Conservation (phyloP, 2,797 vertebrate species). For the Echeneis naucrates region DNA sequence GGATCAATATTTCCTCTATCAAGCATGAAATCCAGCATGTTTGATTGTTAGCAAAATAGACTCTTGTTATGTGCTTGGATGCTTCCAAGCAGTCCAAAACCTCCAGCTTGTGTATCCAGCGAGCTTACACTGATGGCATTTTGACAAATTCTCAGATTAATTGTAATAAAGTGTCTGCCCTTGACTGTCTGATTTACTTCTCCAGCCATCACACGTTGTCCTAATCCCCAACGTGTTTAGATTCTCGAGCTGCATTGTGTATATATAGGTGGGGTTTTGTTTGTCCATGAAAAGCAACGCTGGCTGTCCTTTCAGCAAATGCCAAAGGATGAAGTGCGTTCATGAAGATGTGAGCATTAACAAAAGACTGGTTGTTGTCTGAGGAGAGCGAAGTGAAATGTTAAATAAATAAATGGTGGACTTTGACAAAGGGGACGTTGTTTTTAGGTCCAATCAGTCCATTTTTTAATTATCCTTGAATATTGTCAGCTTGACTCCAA, state of each 20-base stretch:
- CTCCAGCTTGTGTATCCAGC: not conserved
- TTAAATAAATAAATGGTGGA: too few relatives aligned
- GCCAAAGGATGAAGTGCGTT: too few relatives aligned
- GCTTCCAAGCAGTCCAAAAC: not conserved
- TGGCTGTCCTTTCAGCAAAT: too few relatives aligned
- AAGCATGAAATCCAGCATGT: slow-evolving; percentile 30
- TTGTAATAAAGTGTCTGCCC: not conserved
- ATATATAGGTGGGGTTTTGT: not conserved
- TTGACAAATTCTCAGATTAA: not conserved
- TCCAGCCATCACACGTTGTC: not conserved
- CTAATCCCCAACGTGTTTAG: not conserved
- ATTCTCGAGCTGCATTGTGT: not conserved
- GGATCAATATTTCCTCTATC: slow-evolving; percentile 56
- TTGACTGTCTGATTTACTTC: not conserved
- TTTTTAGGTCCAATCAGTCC: not conserved
- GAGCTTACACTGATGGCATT: not conserved
- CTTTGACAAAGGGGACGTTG: not conserved
- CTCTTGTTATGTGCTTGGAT: slow-evolving; percentile 31
- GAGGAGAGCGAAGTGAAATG: not conserved
- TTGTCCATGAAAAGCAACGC: too few relatives aligned
- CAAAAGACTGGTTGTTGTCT: not conserved
- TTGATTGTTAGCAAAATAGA: slow-evolving; percentile 26
- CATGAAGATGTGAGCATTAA: too few relatives aligned
- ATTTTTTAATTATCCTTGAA: not conserved
- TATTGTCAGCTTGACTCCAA: too few relatives aligned